Evolutionary conservation across 2,888 invertebrate species (phyloP).

Genomic region (Hoplodrina blanda): DNA sequence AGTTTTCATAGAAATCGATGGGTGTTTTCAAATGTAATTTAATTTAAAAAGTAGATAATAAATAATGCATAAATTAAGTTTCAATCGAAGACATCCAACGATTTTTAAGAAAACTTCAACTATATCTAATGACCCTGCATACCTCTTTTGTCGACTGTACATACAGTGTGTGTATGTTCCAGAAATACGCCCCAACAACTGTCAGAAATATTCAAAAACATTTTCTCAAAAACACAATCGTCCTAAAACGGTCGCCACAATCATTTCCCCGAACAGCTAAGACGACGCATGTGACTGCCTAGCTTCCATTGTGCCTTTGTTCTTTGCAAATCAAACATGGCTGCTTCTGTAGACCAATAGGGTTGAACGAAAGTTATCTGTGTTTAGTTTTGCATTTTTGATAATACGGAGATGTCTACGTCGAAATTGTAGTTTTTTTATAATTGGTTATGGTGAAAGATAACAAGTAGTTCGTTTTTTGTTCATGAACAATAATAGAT

Average conservation of each 20-base stretch:
- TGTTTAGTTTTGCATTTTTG: not conserved
- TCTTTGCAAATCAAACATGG: slow-evolving; percentile 61
- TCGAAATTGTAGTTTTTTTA: not conserved
- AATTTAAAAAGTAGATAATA: too few relatives aligned
- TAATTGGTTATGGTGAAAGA: too few relatives aligned
- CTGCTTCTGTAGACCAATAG: slow-evolving; percentile 50
- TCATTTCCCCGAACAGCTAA: slow-evolving; percentile 46
- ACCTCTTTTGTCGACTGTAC: too few relatives aligned
- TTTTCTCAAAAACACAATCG: slow-evolving; percentile 36
- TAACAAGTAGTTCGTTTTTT: too few relatives aligned
- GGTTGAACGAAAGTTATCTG: slow-evolving; percentile 15
- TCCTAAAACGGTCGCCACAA: slow-evolving; percentile 38
- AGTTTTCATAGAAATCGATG: too few relatives aligned
- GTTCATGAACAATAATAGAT: too few relatives aligned
- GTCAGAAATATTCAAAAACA: slow-evolving; percentile 11
- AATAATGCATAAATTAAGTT: too few relatives aligned
- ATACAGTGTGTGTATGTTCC: too few relatives aligned
- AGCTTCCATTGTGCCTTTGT: slow-evolving; percentile 49
- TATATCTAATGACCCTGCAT: too few relatives aligned
- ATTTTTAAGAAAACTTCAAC: too few relatives aligned
- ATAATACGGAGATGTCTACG: not conserved
- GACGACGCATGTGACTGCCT: slow-evolving; percentile 29
- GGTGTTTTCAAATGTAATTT: too few relatives aligned
- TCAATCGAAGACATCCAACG: too few relatives aligned
- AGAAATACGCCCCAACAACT: not conserved